Percentiles rank a stretch among this genome's conserved stretches.
phyloP scores from a whole-genome alignment of 2,113 vertebrate species.

The Phrynosoma platyrhinos region DNA sequence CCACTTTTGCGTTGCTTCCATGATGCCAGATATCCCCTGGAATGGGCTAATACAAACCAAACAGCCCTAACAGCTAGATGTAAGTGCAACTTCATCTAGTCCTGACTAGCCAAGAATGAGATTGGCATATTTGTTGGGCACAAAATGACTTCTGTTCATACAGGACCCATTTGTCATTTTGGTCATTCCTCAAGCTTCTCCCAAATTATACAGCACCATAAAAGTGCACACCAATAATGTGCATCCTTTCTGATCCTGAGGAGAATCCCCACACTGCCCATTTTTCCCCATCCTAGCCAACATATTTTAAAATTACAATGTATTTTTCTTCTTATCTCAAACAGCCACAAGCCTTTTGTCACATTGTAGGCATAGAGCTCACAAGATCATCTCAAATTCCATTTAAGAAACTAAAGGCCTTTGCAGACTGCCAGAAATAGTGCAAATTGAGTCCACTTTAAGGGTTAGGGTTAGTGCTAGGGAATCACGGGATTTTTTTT shows the following conservation, averaged over 20 bases:
- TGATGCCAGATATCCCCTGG: neutral
- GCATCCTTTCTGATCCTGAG: neutral
- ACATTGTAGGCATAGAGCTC: neutral
- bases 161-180: neutral
- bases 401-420: neutral
- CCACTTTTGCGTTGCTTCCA: neutral
- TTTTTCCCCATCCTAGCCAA: neutral
- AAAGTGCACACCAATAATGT: neutral
- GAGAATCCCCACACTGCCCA: neutral
- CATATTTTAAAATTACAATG: neutral
- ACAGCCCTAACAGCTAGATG: neutral
- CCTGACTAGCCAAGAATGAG: neutral
- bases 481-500: too few species aligned
- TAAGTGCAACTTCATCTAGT: neutral
- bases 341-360: neutral
- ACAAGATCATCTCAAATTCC: neutral
- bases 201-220: neutral
- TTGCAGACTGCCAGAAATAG: too few species aligned
- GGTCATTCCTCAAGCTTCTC: neutral
- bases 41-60: neutral
- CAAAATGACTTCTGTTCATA: neutral
- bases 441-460: too few species aligned
- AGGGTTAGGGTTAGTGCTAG: too few species aligned
- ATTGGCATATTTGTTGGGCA: neutral
- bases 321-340: neutral